These are phyloP conservation scores for Cephus rjabovi DNA, from an alignment of 2,888 invertebrate genomes.

Conservation along the genomic window DNA sequence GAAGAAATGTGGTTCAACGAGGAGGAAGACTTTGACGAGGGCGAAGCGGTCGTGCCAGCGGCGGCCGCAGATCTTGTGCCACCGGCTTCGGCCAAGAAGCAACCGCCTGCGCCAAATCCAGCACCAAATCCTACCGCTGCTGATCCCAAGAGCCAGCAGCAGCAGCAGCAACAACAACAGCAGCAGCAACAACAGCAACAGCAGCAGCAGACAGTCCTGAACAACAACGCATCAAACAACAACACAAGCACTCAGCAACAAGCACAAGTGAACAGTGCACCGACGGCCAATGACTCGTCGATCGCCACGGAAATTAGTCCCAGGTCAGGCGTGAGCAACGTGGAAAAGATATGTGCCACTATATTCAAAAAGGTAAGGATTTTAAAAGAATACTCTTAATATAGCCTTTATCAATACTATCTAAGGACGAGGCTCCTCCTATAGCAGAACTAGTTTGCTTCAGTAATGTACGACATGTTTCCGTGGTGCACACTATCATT, in stretches of 20 bases:
- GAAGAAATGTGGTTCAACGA: slow-evolving; percentile 99
- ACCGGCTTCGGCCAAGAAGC: slow-evolving; percentile 60
- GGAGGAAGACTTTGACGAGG: slow-evolving; percentile 93
- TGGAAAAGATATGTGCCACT: slow-evolving; percentile 67
- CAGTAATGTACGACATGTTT: not conserved
- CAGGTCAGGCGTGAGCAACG: slow-evolving; percentile 53
- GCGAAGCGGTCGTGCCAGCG: slow-evolving; percentile 71
- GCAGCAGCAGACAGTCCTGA: slow-evolving; percentile 54
- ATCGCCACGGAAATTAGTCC: slow-evolving; percentile 53
- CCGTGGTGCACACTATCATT: not conserved
- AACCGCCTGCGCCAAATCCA: slow-evolving; percentile 55
- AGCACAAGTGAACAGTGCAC: slow-evolving; percentile 58
- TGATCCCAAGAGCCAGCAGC: slow-evolving; percentile 58
- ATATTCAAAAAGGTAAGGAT: slow-evolving; percentile 67
- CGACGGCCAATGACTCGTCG: slow-evolving; percentile 55
- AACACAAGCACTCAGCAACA: slow-evolving; percentile 62
- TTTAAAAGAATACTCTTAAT: not conserved
- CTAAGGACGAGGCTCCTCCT: not conserved
- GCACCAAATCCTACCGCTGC: slow-evolving; percentile 49
- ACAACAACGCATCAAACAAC: slow-evolving; percentile 67
- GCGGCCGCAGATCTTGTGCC: slow-evolving; percentile 65
- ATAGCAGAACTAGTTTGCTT: not conserved
- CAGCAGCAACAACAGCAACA: slow-evolving; percentile 47
- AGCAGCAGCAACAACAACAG: slow-evolving; percentile 40
- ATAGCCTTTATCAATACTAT: not conserved